phyloP scores from a whole-genome alignment of 2,888 invertebrate genomes.

The Margaritifera margaritifera region DNA sequence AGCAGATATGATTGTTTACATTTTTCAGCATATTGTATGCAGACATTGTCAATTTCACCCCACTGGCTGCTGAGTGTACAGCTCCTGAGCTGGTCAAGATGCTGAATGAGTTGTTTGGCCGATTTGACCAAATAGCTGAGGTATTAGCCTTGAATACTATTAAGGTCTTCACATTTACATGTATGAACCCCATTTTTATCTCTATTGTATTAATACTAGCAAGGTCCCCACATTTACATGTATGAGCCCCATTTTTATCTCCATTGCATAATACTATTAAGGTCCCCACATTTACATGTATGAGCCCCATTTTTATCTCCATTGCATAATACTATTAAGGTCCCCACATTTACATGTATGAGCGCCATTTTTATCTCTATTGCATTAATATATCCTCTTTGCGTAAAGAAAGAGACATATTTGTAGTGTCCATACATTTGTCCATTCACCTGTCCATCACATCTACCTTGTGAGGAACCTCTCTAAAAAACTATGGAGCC shows the following conservation, averaged over 20 bases:
- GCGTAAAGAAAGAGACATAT: no score
- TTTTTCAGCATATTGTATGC: constrained; percentile 89
- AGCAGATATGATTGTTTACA: neutral
- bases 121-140: constrained; percentile 98
- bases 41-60: constrained; percentile 98
- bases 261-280: neutral
- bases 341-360: neutral
- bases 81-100: constrained; percentile 96
- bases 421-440: no score
- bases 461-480: no score
- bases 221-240: neutral
- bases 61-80: constrained; percentile 91
- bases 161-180: neutral
- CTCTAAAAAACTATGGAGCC: no score
- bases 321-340: neutral
- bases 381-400: no score
- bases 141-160: constrained; percentile 75
- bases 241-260: neutral
- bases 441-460: no score
- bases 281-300: neutral
- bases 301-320: neutral
- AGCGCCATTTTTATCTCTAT: neutral
- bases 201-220: neutral
- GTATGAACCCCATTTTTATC: neutral
- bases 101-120: constrained; percentile 94